Conservation (phyloP, 2,888 invertebrate species). For the Drosophila robusta region DNA sequence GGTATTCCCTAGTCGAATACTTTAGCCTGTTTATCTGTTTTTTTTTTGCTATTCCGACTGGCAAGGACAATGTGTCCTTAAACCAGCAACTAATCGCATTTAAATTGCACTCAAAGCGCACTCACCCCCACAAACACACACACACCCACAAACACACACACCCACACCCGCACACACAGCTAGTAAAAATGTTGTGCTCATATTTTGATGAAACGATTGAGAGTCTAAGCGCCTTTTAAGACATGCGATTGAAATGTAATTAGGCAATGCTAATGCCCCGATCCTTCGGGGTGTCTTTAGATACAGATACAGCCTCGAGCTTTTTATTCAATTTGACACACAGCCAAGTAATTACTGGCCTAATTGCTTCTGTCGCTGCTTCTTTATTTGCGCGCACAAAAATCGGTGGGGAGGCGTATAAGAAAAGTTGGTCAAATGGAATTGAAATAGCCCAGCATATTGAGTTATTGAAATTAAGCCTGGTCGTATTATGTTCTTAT, state of each 20-base stretch:
- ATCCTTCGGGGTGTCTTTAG: constrained; percentile 32
- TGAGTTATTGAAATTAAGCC: constrained; percentile 47
- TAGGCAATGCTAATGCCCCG: constrained; percentile 75
- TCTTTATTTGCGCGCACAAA: constrained; percentile 27
- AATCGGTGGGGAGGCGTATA: constrained; percentile 3
- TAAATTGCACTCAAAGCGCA: constrained; percentile 68
- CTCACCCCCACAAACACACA: constrained; percentile 15
- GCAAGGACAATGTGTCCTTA: constrained; percentile 39
- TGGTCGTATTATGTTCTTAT: constrained; percentile 33
- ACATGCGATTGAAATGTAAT: constrained; percentile 79
- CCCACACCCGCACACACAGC: background rate
- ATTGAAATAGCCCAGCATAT: constrained; percentile 29
- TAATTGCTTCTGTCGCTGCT: constrained; percentile 47
- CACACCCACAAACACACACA: background rate
- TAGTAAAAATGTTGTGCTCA: constrained; percentile 12
- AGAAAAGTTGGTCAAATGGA: constrained; percentile 36
- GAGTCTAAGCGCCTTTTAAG: constrained; percentile 71
- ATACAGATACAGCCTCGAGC: constrained; percentile 12
- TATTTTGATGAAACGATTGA: constrained; percentile 59
- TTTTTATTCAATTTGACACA: constrained; percentile 53
- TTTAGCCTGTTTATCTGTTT: background rate
- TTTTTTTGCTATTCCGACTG: constrained; percentile 8
- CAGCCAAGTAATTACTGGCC: constrained; percentile 50
- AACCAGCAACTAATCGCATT: constrained; percentile 75
- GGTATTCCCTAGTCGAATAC: background rate